Conservation (phyloP, 1,140 invertebrate genomes). For the Archivesica marissinica region DNA sequence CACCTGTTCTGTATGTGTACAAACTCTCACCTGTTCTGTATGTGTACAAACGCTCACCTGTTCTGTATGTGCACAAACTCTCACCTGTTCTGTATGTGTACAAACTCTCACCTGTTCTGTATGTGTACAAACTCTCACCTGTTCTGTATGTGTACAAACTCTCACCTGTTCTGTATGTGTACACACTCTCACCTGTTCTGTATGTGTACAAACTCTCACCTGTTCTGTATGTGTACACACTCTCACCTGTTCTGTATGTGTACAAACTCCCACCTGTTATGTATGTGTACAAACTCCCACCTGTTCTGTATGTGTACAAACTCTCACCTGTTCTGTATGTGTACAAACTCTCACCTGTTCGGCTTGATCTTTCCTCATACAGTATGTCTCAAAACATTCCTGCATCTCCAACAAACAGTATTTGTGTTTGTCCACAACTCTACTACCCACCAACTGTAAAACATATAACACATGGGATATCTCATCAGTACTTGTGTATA, state of each 20-base stretch:
- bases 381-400: slow-evolving; percentile 97
- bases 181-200: neutral
- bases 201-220: neutral
- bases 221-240: no score
- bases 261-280: neutral
- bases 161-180: neutral
- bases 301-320: no score
- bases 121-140: no score
- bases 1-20: no score
- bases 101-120: no score
- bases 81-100: no score
- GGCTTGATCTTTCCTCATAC: slow-evolving; percentile 95
- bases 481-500: no score
- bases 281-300: neutral
- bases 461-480: no score
- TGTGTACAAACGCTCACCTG: no score
- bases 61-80: no score
- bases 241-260: neutral
- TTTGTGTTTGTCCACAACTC: slow-evolving; percentile 89
- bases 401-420: slow-evolving; percentile 97
- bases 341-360: slow-evolving; percentile 89
- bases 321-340: neutral
- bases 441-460: slow-evolving; percentile 86
- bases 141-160: no score
- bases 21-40: no score